Conservation (phyloP, 2,797 vertebrate genomes). For the Synaphobranchus kaupii region DNA sequence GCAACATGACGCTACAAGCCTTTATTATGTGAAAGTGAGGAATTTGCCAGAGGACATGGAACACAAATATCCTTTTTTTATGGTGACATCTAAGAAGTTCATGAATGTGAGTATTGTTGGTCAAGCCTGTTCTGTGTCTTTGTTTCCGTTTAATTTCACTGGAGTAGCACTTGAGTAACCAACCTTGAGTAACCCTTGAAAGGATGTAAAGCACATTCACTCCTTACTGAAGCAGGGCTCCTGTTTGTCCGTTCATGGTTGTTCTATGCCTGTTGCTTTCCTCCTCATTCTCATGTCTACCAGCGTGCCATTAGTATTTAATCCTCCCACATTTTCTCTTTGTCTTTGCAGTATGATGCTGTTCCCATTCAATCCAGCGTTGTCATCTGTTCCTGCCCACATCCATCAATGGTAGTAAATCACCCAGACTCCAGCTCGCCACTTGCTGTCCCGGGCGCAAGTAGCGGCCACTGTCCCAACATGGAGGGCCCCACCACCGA, state of each 20-base stretch:
- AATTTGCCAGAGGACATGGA: not conserved
- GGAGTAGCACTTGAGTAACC: not conserved
- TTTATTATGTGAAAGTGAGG: not conserved
- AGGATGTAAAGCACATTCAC: not conserved
- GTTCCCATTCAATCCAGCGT: slow-evolving; percentile 94
- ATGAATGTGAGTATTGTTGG: not conserved
- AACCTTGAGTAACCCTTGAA: not conserved
- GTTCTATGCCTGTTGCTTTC: not conserved
- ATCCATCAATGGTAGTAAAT: slow-evolving; percentile 97
- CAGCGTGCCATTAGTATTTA: not conserved
- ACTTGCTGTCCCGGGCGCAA: slow-evolving; percentile 82
- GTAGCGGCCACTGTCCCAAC: slow-evolving; percentile 81
- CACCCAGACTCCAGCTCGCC: slow-evolving; percentile 87
- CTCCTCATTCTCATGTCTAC: not conserved
- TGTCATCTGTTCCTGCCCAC: slow-evolving; percentile 93
- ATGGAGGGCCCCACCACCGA: slow-evolving; percentile 84
- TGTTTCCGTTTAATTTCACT: not conserved
- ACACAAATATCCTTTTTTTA: not conserved
- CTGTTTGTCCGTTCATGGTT: slow-evolving; percentile 17
- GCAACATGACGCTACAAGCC: not conserved
- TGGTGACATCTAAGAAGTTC: not conserved
- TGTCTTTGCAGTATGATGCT: slow-evolving; percentile 88
- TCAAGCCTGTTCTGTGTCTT: not conserved
- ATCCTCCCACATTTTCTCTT: slow-evolving; percentile 30
- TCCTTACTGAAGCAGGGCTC: not conserved